Evolutionary conservation across 2,888 invertebrate genomes (phyloP).

Genomic region (Dexiosoma caninum): DNA sequence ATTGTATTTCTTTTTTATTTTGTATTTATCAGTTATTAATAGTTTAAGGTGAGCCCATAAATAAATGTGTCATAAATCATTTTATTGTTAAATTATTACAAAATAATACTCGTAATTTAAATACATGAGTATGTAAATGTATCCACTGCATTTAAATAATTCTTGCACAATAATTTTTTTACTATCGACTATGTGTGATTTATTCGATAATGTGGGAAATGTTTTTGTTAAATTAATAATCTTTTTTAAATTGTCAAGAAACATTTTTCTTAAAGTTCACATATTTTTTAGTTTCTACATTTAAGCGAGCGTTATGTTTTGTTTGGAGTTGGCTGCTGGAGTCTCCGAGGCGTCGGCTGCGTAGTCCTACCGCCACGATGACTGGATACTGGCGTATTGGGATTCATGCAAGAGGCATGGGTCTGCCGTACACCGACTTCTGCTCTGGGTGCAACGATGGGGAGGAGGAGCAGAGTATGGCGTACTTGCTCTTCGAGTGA

Average conservation of each 20-base stretch:
- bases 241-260: background rate
- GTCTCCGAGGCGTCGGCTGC: too few species aligned
- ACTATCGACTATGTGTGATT: conserved; percentile 7
- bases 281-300: too few species aligned
- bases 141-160: background rate
- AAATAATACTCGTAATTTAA: background rate
- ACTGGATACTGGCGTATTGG: too few species aligned
- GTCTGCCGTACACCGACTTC: too few species aligned
- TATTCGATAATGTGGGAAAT: background rate
- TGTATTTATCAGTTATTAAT: conserved; percentile 55
- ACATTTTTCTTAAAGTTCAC: too few species aligned
- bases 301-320: too few species aligned
- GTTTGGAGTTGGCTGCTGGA: too few species aligned
- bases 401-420: too few species aligned
- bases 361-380: too few species aligned
- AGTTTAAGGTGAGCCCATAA: conserved; percentile 56
- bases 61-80: conserved; percentile 56
- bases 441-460: too few species aligned
- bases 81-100: conserved; percentile 31
- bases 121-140: background rate
- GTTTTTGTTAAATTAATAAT: background rate
- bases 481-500: too few species aligned
- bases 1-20: conserved; percentile 1
- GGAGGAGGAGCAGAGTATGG: too few species aligned
- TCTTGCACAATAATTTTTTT: background rate